phyloP scores from a whole-genome alignment of 2,797 vertebrate genomes.

The Eremophila alpestris region DNA sequence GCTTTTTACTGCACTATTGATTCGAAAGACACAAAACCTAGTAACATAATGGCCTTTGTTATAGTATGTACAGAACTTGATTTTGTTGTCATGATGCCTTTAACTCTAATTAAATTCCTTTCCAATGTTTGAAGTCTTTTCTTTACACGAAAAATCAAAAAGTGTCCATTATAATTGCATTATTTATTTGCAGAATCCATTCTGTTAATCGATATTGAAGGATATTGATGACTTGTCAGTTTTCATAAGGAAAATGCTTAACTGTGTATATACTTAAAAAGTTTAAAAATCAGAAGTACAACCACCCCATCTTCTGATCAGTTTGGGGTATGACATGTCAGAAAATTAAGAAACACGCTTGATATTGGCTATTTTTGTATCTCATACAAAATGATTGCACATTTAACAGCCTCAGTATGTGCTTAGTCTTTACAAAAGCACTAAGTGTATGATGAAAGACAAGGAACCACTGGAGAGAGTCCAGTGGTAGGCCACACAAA shows the following conservation, averaged over 20 bases:
- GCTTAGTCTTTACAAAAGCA: background rate
- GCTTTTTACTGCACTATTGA: background rate
- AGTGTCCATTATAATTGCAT: background rate
- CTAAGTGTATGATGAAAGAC: background rate
- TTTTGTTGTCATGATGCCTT: background rate
- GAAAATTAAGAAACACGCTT: background rate
- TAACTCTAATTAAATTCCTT: background rate
- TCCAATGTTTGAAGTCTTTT: background rate
- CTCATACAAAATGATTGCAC: background rate
- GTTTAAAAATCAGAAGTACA: background rate
- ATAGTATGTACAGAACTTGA: background rate
- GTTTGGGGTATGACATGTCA: background rate
- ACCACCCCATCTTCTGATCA: conserved; percentile 29
- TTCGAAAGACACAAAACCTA: background rate
- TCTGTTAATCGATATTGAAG: background rate
- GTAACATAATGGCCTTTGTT: background rate
- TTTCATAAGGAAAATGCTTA: background rate
- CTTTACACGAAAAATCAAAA: background rate
- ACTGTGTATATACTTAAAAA: background rate
- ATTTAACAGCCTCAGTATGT: background rate
- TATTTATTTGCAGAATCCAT: background rate
- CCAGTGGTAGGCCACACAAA: background rate
- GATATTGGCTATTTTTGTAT: background rate
- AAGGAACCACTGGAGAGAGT: background rate
- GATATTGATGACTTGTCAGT: background rate